Evolutionary conservation across 92 coral and sea anemone genomes (phyloP).

Genomic region (Epizoanthus rinbou): DNA sequence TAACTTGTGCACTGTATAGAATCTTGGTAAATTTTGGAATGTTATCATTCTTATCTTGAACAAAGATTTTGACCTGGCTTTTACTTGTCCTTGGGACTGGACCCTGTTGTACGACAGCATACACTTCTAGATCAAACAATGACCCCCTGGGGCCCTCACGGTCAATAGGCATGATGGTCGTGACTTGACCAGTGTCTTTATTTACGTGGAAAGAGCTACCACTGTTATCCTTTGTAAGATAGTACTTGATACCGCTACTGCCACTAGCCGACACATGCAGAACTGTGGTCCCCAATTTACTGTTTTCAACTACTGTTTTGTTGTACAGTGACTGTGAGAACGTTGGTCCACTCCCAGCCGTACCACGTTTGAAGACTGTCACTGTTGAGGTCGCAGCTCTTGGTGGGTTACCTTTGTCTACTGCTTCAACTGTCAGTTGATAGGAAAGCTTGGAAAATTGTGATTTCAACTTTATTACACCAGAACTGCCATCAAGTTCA

Average conservation of each 20-base stretch:
- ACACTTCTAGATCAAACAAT: conserved; percentile 63
- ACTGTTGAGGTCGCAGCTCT: conserved; percentile 51
- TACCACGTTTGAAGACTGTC: conserved; percentile 70
- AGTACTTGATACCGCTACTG: conserved; percentile 66
- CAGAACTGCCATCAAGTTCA: conserved; percentile 56
- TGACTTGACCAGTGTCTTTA: conserved; percentile 70
- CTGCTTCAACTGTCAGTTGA: conserved; percentile 60
- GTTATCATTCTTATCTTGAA: conserved; percentile 84
- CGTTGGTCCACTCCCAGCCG: conserved; percentile 64
- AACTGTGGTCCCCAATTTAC: conserved; percentile 59
- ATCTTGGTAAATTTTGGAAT: conserved; percentile 68
- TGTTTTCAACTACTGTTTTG: conserved; percentile 70
- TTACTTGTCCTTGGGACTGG: conserved; percentile 63
- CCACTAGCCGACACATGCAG: conserved; percentile 66
- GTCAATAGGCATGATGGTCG: conserved; percentile 61
- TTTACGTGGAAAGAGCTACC: conserved; percentile 66
- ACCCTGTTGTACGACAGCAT: conserved; percentile 80
- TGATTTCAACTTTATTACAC: conserved; percentile 50
- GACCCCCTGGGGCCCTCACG: conserved; percentile 71
- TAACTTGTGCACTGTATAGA: conserved; percentile 50
- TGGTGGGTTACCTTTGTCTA: conserved; percentile 68
- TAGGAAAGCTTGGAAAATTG: conserved; percentile 52
- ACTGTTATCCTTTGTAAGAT: conserved; percentile 83
- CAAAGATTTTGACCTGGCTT: conserved; percentile 50
- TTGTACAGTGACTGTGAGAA: conserved; percentile 62